Evolutionary conservation across 23 tunicate genomes (phyloP).

Genomic region (Trididemnum miniatum): DNA sequence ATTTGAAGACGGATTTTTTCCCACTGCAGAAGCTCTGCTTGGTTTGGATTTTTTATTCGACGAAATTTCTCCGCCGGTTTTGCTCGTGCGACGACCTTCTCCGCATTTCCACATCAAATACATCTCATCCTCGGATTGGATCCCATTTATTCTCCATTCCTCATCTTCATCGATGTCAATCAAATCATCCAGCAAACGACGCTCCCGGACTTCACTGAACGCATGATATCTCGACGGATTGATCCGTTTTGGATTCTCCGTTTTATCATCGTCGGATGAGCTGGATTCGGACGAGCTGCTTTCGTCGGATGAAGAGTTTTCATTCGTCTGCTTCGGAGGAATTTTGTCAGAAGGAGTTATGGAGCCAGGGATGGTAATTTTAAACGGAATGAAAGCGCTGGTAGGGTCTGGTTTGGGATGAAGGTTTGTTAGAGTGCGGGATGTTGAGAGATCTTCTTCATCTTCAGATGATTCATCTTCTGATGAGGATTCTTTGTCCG

Average conservation of each 20-base stretch:
- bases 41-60: not conserved
- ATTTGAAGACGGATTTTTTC: not conserved
- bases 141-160: not conserved
- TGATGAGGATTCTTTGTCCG: not conserved
- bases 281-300: not conserved
- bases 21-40: not conserved
- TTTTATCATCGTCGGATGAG: not conserved
- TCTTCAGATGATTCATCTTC: conserved; percentile 3
- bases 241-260: not conserved
- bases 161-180: conserved; percentile 56
- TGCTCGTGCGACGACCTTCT: not conserved
- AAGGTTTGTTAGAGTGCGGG: not conserved
- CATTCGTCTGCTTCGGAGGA: not conserved
- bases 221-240: not conserved
- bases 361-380: not conserved
- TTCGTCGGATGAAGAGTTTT: not conserved
- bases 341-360: not conserved
- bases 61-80: not conserved
- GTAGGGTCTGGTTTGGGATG: not conserved
- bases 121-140: conserved; percentile 32
- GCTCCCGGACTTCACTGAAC: conserved; percentile 32
- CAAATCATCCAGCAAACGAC: conserved; percentile 36
- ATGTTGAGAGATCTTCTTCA: conserved; percentile 3
- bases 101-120: conserved; percentile 25
- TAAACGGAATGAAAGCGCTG: not conserved